phyloP scores from a whole-genome alignment of 2,113 vertebrate genomes.

The Neodon shergylaensis region DNA sequence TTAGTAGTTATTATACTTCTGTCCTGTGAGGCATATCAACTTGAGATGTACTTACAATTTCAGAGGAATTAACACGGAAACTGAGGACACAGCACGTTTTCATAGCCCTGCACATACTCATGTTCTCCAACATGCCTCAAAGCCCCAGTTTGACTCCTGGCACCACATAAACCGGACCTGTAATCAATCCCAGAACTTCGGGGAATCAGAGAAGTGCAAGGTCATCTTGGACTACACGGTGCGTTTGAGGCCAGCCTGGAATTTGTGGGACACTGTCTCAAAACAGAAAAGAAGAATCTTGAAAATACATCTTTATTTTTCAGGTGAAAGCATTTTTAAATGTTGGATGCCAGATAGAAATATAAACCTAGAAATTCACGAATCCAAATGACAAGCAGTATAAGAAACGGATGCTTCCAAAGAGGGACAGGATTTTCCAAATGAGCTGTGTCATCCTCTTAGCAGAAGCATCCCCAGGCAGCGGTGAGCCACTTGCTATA shows the following conservation, averaged over 20 bases:
- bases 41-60: slow-evolving; percentile 39
- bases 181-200: not conserved
- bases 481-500: not conserved
- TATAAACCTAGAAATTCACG: not conserved
- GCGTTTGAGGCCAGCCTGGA: too few species aligned
- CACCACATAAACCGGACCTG: not conserved
- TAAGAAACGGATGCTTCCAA: not conserved
- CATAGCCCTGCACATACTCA: not conserved
- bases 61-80: slow-evolving; percentile 27
- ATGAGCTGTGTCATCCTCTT: not conserved
- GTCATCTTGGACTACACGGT: too few species aligned
- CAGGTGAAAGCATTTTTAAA: slow-evolving; percentile 28
- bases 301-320: not conserved
- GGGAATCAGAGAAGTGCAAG: too few species aligned
- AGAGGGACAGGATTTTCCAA: not conserved
- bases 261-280: not conserved
- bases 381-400: not conserved
- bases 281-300: not conserved
- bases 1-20: slow-evolving; percentile 59
- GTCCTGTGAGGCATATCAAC: not conserved
- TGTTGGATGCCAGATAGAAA: not conserved
- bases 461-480: not conserved
- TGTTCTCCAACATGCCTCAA: not conserved
- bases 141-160: not conserved
- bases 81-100: not conserved